Evolutionary conservation across 1,140 invertebrate genomes (phyloP).

Genomic region (Calosoma granatense): DNA sequence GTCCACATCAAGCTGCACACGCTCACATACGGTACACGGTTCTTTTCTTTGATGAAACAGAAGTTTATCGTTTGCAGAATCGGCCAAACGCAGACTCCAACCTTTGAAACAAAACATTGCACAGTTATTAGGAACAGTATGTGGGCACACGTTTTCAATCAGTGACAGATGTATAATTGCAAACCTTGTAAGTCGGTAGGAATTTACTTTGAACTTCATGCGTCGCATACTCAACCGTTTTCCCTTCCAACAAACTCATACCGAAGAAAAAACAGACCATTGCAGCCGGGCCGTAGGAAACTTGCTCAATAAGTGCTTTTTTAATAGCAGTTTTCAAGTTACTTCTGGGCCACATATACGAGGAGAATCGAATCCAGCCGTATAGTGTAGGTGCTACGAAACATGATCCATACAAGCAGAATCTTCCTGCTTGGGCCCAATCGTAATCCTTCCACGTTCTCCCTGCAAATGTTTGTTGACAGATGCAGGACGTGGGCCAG

Average conservation of each 20-base stretch:
- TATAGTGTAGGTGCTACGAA: slow-evolving; percentile 64
- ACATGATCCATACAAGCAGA: slow-evolving; percentile 54
- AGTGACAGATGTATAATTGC: slow-evolving; percentile 11
- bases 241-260: slow-evolving; percentile 67
- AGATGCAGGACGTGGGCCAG: slow-evolving; percentile 34
- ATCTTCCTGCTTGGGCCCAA: slow-evolving; percentile 47
- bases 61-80: slow-evolving; percentile 75
- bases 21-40: slow-evolving; percentile 75
- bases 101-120: slow-evolving; percentile 52
- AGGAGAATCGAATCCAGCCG: slow-evolving; percentile 53
- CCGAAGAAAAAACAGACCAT: slow-evolving; percentile 72
- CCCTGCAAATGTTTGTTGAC: slow-evolving; percentile 42
- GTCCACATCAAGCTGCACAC: slow-evolving; percentile 76
- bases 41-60: slow-evolving; percentile 60
- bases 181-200: slow-evolving; percentile 69
- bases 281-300: slow-evolving; percentile 69
- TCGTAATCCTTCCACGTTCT: slow-evolving; percentile 45
- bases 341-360: slow-evolving; percentile 50
- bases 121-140: slow-evolving; percentile 1
- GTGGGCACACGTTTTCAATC: neutral
- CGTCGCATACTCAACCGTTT: slow-evolving; percentile 51
- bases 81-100: slow-evolving; percentile 71
- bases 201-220: slow-evolving; percentile 67
- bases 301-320: slow-evolving; percentile 71
- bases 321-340: slow-evolving; percentile 51